A percentile compares a stretch with the other conserved stretches of the same genome.
phyloP scores from a whole-genome alignment of 2,888 invertebrate genomes.

The Periphyllus acericola region DNA sequence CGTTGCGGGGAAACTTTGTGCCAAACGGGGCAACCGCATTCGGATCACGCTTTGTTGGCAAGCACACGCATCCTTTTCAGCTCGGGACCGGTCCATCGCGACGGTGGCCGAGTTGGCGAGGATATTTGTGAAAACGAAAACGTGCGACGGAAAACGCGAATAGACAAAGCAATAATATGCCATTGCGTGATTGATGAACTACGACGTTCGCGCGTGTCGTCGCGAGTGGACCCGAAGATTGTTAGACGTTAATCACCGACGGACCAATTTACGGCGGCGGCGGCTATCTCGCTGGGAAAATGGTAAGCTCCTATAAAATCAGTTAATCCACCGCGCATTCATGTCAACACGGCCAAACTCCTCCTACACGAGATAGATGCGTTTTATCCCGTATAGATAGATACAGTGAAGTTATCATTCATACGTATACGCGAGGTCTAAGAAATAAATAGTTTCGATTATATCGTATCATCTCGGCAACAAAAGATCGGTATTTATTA shows the following conservation, averaged over 20 bases:
- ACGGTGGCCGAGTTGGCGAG: background rate
- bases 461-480: too few relatives aligned
- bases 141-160: conserved; percentile 3
- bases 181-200: background rate
- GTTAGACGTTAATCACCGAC: conserved; percentile 9
- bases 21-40: background rate
- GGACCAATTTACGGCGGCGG: background rate
- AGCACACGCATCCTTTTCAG: background rate
- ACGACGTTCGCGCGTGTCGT: background rate
- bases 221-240: background rate
- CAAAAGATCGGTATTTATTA: too few relatives aligned
- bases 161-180: background rate
- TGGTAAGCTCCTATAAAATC: too few relatives aligned
- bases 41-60: conserved; percentile 15
- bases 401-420: too few relatives aligned
- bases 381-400: too few relatives aligned
- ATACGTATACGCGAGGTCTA: too few relatives aligned
- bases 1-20: background rate
- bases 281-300: too few relatives aligned
- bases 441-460: too few relatives aligned
- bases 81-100: conserved; percentile 11
- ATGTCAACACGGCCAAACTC: too few relatives aligned
- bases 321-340: too few relatives aligned
- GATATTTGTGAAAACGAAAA: conserved; percentile 42
- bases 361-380: too few relatives aligned